Conservation (phyloP, 2,888 invertebrate species). For the Melolontha melolontha region DNA sequence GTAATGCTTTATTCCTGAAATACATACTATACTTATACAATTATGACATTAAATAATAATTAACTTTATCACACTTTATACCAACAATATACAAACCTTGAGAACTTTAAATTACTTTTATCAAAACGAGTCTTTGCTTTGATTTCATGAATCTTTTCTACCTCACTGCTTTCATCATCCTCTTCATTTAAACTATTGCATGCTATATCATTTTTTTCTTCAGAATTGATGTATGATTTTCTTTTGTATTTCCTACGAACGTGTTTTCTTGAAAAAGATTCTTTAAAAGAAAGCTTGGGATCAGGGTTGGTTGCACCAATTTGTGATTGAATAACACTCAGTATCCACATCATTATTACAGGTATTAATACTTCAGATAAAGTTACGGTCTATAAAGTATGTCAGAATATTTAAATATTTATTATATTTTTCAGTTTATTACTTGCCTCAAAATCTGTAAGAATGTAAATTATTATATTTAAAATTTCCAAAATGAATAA, state of each 20-base stretch:
- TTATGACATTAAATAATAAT: no score
- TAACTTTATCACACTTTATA: no score
- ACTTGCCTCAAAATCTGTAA: constrained; percentile 54
- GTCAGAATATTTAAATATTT: not conserved
- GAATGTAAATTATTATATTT: constrained; percentile 64
- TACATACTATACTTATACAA: not conserved
- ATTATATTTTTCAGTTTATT: constrained; percentile 2
- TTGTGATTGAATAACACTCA: constrained; percentile 84
- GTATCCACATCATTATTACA: constrained; percentile 76
- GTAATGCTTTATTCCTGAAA: constrained; percentile 25
- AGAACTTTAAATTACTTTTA: not conserved
- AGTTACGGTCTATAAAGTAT: constrained; percentile 68
- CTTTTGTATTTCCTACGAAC: constrained; percentile 39
- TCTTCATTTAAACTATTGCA: constrained; percentile 30
- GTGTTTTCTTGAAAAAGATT: constrained; percentile 34
- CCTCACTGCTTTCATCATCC: constrained; percentile 41
- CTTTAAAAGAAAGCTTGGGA: constrained; percentile 40
- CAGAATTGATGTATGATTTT: constrained; percentile 22
- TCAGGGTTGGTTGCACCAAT: constrained; percentile 71
- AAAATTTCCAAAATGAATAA: constrained; percentile 73
- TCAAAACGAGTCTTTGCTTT: constrained; percentile 14
- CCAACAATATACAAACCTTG: constrained; percentile 17
- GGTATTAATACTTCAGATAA: constrained; percentile 80
- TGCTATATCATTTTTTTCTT: constrained; percentile 35
- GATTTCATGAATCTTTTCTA: constrained; percentile 16